phyloP scores from a whole-genome alignment of 2,888 invertebrate genomes.

The Sesamia inferens region DNA sequence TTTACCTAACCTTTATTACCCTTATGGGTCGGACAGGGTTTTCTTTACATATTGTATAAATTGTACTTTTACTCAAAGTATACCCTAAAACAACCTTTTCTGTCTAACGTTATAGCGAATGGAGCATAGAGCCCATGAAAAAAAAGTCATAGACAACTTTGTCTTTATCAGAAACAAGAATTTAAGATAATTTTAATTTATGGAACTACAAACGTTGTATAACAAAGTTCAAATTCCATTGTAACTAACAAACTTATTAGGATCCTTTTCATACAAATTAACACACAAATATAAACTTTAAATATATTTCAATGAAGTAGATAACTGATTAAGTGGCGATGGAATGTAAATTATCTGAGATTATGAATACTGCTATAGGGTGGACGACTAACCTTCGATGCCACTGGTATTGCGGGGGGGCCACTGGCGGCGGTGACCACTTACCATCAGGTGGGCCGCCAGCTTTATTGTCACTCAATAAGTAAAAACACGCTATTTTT shows the following conservation, averaged over 20 bases:
- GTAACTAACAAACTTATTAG: too few relatives aligned
- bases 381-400: constrained; percentile 33
- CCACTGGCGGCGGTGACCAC: constrained; percentile 38
- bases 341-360: constrained; percentile 1
- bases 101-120: too few relatives aligned
- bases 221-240: too few relatives aligned
- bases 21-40: too few relatives aligned
- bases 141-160: constrained; percentile 16
- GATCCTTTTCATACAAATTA: neutral
- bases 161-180: constrained; percentile 15
- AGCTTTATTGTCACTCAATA: constrained; percentile 18
- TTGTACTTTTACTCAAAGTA: too few relatives aligned
- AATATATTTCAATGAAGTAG: neutral
- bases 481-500: constrained; percentile 3
- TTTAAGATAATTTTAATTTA: too few relatives aligned
- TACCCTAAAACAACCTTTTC: too few relatives aligned
- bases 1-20: too few relatives aligned
- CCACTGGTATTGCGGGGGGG: constrained; percentile 34
- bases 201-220: too few relatives aligned
- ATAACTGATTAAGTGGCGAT: neutral
- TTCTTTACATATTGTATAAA: too few relatives aligned
- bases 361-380: constrained; percentile 11
- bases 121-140: neutral
- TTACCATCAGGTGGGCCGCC: constrained; percentile 46
- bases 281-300: neutral